These are phyloP conservation scores for Neodiprion fabricii DNA, from an alignment of 1,140 invertebrate genomes.

Conservation along the genomic window DNA sequence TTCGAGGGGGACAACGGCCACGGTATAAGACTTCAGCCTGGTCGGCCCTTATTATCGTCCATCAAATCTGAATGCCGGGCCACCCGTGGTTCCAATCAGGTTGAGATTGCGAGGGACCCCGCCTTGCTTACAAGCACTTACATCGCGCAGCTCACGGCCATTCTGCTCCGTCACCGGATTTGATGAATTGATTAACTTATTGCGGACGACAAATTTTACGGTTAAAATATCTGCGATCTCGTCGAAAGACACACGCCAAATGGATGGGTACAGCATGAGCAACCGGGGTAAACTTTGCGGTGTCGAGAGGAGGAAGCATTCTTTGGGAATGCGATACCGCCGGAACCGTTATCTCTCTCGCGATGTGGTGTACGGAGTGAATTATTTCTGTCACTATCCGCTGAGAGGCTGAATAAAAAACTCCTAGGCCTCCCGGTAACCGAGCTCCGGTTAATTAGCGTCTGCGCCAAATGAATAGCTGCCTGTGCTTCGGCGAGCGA, in stretches of 20 bases:
- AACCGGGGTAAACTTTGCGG: not conserved
- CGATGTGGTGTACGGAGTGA: not conserved
- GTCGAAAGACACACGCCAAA: not conserved
- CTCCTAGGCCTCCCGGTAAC: too few relatives aligned
- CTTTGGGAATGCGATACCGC: not conserved
- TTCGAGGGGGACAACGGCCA: not conserved
- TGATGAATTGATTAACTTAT: not conserved
- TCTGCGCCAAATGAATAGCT: not conserved
- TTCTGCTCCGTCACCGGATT: not conserved
- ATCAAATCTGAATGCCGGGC: conserved; percentile 1
- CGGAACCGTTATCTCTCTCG: conserved; percentile 1
- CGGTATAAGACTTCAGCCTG: not conserved
- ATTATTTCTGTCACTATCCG: not conserved
- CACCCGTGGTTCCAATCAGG: not conserved
- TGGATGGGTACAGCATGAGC: not conserved
- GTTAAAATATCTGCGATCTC: not conserved
- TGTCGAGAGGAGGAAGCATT: not conserved
- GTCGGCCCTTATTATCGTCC: not conserved
- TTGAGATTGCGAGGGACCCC: not conserved
- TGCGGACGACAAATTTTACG: not conserved
- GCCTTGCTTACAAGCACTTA: not conserved
- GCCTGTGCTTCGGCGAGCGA: too few relatives aligned
- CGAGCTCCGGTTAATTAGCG: not conserved
- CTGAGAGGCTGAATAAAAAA: too few relatives aligned
- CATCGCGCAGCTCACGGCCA: not conserved